Evolutionary conservation across 2,113 vertebrate genomes (phyloP).

Genomic region (Colius striatus): DNA sequence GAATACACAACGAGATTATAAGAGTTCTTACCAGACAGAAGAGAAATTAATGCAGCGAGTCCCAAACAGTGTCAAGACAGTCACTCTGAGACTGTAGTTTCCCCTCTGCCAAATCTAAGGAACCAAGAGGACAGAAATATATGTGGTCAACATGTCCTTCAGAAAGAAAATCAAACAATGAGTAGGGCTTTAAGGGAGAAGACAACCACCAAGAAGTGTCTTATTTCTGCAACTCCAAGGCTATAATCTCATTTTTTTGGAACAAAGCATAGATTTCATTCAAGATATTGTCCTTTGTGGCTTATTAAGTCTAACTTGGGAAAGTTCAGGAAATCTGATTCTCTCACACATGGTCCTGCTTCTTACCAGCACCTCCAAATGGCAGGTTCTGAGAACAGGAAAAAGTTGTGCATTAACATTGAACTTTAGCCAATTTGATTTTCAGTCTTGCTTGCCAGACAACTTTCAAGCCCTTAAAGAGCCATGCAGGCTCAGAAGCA

Average conservation of each 20-base stretch:
- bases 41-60: not conserved
- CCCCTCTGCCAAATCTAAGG: not conserved
- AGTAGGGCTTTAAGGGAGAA: not conserved
- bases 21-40: not conserved
- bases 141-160: not conserved
- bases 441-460: not conserved
- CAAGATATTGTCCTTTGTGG: not conserved
- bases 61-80: not conserved
- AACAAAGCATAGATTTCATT: not conserved
- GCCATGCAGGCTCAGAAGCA: not conserved
- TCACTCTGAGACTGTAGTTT: not conserved
- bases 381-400: not conserved
- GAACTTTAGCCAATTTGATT: not conserved
- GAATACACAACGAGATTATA: not conserved
- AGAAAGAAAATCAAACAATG: not conserved
- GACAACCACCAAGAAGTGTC: not conserved
- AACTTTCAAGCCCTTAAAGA: not conserved
- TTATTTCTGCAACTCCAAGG: not conserved
- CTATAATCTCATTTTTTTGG: not conserved
- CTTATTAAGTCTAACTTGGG: not conserved
- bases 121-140: not conserved
- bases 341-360: not conserved
- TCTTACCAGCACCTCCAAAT: not conserved
- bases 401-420: not conserved
- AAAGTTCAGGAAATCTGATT: not conserved